Evolutionary conservation across 2,113 vertebrate species (phyloP), one percentile per base, ranked within the genome.

Genomic region (Istiophorus platypterus): DNA sequence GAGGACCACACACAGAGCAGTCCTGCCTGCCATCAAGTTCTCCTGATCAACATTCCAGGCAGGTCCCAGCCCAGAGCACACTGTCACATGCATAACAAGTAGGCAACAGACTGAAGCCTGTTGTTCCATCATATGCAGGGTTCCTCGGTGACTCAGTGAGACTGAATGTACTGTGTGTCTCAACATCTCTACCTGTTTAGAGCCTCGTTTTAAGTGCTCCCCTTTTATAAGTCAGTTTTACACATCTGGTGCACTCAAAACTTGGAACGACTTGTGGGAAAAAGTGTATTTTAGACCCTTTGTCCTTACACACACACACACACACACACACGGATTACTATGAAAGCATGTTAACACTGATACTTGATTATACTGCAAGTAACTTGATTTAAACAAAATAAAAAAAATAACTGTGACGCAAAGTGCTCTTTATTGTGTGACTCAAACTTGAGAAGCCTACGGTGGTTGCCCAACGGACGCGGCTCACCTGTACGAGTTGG

Each of bases 401-500:
- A n/a, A n/a, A n/a, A n/a, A n/a, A n/a, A n/a, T n/a, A n/a, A n/a
- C n/a, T n/a, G n/a, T n/a, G n/a, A n/a, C n/a, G 37, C 37, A 39
- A 39, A 39, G 7, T 39, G 0, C 37, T 8, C 37, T 39, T 39
- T 9, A 39, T 8, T 39, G 37, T 39, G 10, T 39, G 37, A 1
- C 37, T 14, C 6, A 14, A 42, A 13, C 12, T 42, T 42, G 11
- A 42, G 41, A 42, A 12, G 11, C 12, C 14, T 39, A 39, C 37
- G 6, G 7, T 39, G 37, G 37, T 39, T 42, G 11, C 41, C 41
- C 12, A 14, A 42, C 41, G 4, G 11, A 42, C 41, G 14, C 41
- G 41, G 41, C 41, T 42, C 88, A 96, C 95, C 95, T 95, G 94
- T 96, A 96, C 0, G 95, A 92, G 91, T 93, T 95, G 34, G 88